Evolutionary conservation across 2,888 invertebrate genomes (phyloP), one percentile per base, ranked within the genome.

Genomic region (Automeris io): DNA sequence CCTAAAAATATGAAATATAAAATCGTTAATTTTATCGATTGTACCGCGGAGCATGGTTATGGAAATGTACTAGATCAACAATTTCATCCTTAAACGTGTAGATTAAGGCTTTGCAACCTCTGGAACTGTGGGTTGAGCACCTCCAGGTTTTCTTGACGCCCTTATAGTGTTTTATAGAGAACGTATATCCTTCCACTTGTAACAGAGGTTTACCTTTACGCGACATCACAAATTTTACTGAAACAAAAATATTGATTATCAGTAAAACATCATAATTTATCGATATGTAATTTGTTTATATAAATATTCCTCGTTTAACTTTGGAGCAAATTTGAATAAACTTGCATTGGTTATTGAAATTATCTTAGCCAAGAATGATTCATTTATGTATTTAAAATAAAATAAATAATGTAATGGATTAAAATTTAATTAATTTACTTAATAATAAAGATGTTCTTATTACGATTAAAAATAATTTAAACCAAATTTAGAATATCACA

Each of bases 111-210:
- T 42, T 44, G 36, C 58, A 61, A 0, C 57, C 56, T 24, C 47
- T 52, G 1, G 42, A 36, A 12, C 54, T 43, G 16, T 54, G 41
- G 0, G 59, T 52, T 5, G 57, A 58, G 18, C 61, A 61, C 4
- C 31, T 32, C 59, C 59, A 61, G 5, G 48, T 25, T 4, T 35
- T 25, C 26, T 39, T 19, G 6, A 29, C 0, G 23, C 49, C 5
- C 6, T 12, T 13, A 1, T 42, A 39, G 12, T 18, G 34, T 1
- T 43, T 41, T 6, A 38, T 21, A 12, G 46, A 50, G 33, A 49
- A 55, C 2, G 51, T 51, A 29, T 48, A 56, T 2, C 42, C 46
- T 2, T 45, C 40, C 4, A 46, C 26, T 24, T 37, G 41, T n/a
- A 52, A 31, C 43, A 57, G 37, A 8, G 33, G 33, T 9, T 47